Evolutionary conservation across 2,113 vertebrate genomes (phyloP), one percentile per base, ranked within the genome.

Genomic region (Elaphurus davidianus): DNA sequence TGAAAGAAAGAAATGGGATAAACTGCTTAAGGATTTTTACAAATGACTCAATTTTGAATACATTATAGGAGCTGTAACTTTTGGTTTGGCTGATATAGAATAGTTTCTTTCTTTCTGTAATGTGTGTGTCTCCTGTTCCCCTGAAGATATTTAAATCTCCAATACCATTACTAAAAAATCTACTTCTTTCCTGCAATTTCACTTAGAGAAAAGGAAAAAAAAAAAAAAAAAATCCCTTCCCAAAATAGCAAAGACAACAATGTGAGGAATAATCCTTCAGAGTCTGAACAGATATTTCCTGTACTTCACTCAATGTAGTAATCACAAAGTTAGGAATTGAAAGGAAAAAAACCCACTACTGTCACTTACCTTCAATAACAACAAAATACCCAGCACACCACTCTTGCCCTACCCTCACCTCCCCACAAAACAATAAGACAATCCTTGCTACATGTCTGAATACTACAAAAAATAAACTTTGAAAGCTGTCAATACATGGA

Each of bases 191-290:
- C 92, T 86, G 92, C 25, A 92, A 52, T 97, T 94, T 97, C 90
- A 97, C 45, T 59, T 87, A 62, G 13, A 89, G 2, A 40, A 19
- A n/a, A 25, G 45, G 40, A 40, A 84, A 74, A 50, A 95, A 67
- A 40, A 84, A 74, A 50, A 95, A 67, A 54, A 97, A 76, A 85
- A 96, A 96, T 90, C 89, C 91, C 89, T 47, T 95, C 98, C 90
- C 97, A 97, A 97, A 97, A 98, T 91, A 94, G 82, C 87, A 93
- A 96, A 95, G 62, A 95, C 82, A 97, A 97, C 98, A 98, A 97
- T 96, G 92, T 2, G 2, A 98, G 96, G 91, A 97, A 81, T 94
- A 93, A 27, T 91, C 81, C 94, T 97, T 95, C 86, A 88, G 90
- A 90, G 54, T 82, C 87, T 90, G 74, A 96, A 95, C 79, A 95